Evolutionary conservation across 2,797 vertebrate genomes (phyloP).

Genomic region (Sphaeramia orbicularis): DNA sequence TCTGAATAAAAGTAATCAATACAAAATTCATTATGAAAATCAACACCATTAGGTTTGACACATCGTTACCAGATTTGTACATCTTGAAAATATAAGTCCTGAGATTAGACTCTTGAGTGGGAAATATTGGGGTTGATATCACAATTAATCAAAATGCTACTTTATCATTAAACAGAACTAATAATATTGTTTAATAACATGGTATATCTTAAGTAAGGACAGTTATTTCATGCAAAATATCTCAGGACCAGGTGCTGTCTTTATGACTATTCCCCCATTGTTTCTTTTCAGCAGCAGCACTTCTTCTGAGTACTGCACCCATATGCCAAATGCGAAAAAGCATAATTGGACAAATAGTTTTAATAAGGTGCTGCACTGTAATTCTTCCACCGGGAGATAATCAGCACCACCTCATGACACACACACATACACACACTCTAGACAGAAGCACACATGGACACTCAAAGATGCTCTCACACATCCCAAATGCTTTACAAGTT

Average conservation of each 20-base stretch:
- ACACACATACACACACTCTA: conserved; percentile 12
- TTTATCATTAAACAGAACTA: conserved; percentile 6
- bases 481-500: conserved; percentile 56
- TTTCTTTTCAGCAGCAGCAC: conserved; percentile 5
- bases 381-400: conserved; percentile 30
- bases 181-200: conserved; percentile 27
- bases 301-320: conserved; percentile 17
- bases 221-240: conserved; percentile 65
- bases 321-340: conserved; percentile 34
- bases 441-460: conserved; percentile 16
- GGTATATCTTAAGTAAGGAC: conserved; percentile 31
- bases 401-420: conserved; percentile 28
- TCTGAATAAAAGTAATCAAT: conserved; percentile 53
- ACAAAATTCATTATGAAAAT: conserved; percentile 67
- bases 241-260: conserved; percentile 44
- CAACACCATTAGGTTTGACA: conserved; percentile 34
- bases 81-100: conserved; percentile 57
- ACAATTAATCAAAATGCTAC: conserved; percentile 28
- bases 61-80: conserved; percentile 46
- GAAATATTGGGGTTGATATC: conserved; percentile 16
- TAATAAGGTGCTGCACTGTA: conserved; percentile 47
- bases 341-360: conserved; percentile 34
- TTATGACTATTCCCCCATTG: neutral
- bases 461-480: conserved; percentile 35
- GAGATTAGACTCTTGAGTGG: conserved; percentile 50